Conservation (phyloP, 2,888 invertebrate genomes). For the Leucophora obtusa region DNA sequence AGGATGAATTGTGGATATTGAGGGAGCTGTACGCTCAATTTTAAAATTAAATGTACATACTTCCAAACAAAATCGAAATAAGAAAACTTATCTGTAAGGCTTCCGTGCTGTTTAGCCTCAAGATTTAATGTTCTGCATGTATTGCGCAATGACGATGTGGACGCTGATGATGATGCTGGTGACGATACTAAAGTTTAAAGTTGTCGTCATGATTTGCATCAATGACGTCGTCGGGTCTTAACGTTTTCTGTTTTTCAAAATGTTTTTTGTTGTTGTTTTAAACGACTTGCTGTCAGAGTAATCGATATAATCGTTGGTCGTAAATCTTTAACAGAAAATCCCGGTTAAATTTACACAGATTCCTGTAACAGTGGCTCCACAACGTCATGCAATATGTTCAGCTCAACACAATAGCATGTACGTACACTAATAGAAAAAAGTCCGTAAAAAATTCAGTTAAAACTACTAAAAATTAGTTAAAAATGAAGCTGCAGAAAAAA, state of each 20-base stretch:
- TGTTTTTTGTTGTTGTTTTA: constrained; percentile 20
- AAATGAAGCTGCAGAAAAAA: no score
- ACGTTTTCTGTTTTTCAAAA: constrained; percentile 15
- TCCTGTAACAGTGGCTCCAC: constrained; percentile 43
- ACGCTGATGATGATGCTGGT: constrained; percentile 22
- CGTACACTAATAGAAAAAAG: no score
- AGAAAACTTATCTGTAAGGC: constrained; percentile 15
- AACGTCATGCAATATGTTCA: constrained; percentile 14
- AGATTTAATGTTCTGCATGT: constrained; percentile 40
- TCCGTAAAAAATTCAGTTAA: no score
- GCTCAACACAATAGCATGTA: background rate
- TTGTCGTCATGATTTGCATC: constrained; percentile 57
- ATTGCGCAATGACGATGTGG: constrained; percentile 28
- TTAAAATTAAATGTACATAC: background rate
- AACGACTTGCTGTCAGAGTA: constrained; percentile 59
- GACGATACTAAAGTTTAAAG: constrained; percentile 46
- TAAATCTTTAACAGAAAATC: constrained; percentile 46
- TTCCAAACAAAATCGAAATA: constrained; percentile 1
- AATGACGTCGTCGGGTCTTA: constrained; percentile 31
- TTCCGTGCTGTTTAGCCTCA: constrained; percentile 35
- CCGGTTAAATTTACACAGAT: constrained; percentile 23
- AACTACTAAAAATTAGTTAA: no score
- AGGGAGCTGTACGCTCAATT: no score
- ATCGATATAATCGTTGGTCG: constrained; percentile 63
- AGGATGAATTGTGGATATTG: no score